Evolutionary conservation across 2,888 invertebrate genomes (phyloP).

Genomic region (Xestia xanthographa): DNA sequence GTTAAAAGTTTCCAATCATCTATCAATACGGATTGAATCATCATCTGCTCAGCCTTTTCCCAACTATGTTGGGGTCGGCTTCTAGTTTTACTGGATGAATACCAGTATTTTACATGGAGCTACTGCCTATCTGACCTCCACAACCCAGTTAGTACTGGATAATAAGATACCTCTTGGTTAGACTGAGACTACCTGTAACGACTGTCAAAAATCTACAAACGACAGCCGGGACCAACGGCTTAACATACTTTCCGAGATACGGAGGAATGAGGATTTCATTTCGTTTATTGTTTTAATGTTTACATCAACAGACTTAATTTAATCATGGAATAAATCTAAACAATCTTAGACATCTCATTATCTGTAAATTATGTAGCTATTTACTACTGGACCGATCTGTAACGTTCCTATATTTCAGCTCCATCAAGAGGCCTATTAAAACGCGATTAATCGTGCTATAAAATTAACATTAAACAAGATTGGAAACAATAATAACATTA

Average conservation of each 20-base stretch:
- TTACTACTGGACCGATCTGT: slow-evolving; percentile 13
- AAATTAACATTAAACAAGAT: slow-evolving; percentile 61
- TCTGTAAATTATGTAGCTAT: slow-evolving; percentile 36
- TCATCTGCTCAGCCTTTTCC: too few species aligned
- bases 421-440: slow-evolving; percentile 50
- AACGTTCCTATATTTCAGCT: slow-evolving; percentile 46
- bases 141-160: too few species aligned
- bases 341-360: slow-evolving; percentile 19
- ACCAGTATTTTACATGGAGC: too few species aligned
- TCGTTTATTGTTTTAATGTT: background rate
- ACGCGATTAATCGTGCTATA: slow-evolving; percentile 51
- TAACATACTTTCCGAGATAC: too few species aligned
- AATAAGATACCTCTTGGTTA: too few species aligned
- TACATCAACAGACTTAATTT: background rate
- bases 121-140: too few species aligned
- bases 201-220: too few species aligned
- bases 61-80: too few species aligned
- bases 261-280: background rate
- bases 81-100: too few species aligned
- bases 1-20: slow-evolving; percentile 11
- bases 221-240: too few species aligned
- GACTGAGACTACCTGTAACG: too few species aligned
- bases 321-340: slow-evolving; percentile 10
- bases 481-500: slow-evolving; percentile 58
- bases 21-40: background rate